Evolutionary conservation across 2,888 invertebrate species (phyloP).

Genomic region (Coelopa pilipes): DNA sequence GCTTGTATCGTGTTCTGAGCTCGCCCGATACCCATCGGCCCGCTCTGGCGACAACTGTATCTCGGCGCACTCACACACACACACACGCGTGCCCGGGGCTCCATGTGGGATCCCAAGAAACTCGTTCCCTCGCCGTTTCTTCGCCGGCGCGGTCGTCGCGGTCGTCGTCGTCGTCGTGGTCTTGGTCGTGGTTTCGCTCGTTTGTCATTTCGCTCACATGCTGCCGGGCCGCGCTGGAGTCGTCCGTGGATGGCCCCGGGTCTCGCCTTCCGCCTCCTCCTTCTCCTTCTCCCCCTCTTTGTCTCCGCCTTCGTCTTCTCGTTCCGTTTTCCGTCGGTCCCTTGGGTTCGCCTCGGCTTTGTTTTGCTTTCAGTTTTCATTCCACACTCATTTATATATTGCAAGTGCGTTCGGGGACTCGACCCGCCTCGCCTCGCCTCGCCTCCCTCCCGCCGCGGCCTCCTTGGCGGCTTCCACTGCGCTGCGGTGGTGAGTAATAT

Average conservation of each 20-base stretch:
- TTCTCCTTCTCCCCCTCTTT: too few species aligned
- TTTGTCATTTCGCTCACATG: constrained; percentile 13
- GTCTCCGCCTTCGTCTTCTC: not conserved
- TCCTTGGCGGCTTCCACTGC: constrained; percentile 16
- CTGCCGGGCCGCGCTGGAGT: not conserved
- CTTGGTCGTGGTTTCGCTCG: constrained; percentile 14
- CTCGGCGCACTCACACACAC: not conserved
- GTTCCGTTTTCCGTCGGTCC: not conserved
- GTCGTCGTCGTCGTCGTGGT: too few species aligned
- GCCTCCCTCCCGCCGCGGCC: too few species aligned
- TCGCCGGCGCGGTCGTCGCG: too few species aligned
- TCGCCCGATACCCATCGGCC: not conserved
- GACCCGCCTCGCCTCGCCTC: not conserved
- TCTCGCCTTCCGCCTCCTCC: not conserved
- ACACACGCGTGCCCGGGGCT: not conserved
- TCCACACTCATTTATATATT: constrained; percentile 9
- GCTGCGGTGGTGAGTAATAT: constrained; percentile 18
- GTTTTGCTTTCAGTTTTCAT: constrained; percentile 8
- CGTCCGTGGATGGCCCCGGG: not conserved
- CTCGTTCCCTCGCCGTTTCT: constrained; percentile 7
- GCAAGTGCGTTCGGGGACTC: constrained; percentile 14
- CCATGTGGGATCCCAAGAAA: constrained; percentile 7
- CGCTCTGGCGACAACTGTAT: not conserved
- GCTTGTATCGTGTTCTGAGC: constrained; percentile 2
- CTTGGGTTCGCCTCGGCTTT: not conserved